phyloP scores from a whole-genome alignment of 2,113 vertebrate species.

The Gulo gulo region DNA sequence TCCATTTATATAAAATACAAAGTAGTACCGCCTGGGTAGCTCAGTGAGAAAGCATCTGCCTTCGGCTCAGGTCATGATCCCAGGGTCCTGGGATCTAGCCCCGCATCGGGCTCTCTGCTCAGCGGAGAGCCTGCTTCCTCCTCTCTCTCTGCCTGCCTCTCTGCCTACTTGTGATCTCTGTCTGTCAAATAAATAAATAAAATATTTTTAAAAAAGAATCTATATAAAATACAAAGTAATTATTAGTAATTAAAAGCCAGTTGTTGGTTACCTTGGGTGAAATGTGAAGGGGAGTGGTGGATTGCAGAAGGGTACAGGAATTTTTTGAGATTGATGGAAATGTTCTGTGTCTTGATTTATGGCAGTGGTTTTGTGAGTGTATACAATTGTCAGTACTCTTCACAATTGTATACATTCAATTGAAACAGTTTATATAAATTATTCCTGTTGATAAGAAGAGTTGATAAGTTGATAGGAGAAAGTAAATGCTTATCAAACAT shows the following conservation, averaged over 20 bases:
- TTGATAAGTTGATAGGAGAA: background rate
- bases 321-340: background rate
- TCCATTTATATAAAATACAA: background rate
- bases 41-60: too few species aligned
- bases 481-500: background rate
- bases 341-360: background rate
- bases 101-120: too few species aligned
- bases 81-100: too few species aligned
- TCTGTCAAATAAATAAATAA: too few species aligned
- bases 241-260: background rate
- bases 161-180: too few species aligned
- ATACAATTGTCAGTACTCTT: background rate
- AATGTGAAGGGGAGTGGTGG: background rate
- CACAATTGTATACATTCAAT: background rate
- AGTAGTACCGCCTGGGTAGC: too few species aligned
- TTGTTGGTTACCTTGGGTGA: background rate
- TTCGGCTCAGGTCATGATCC: too few species aligned
- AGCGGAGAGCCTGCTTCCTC: too few species aligned
- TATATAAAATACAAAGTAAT: background rate
- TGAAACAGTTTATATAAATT: background rate
- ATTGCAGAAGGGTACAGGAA: background rate
- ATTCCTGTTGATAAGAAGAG: background rate
- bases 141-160: too few species aligned
- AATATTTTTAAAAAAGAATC: background rate
- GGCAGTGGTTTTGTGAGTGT: background rate